Evolutionary conservation across 2,888 invertebrate genomes (phyloP), one percentile per base, ranked within the genome.

Genomic region (Heliconius hortense): DNA sequence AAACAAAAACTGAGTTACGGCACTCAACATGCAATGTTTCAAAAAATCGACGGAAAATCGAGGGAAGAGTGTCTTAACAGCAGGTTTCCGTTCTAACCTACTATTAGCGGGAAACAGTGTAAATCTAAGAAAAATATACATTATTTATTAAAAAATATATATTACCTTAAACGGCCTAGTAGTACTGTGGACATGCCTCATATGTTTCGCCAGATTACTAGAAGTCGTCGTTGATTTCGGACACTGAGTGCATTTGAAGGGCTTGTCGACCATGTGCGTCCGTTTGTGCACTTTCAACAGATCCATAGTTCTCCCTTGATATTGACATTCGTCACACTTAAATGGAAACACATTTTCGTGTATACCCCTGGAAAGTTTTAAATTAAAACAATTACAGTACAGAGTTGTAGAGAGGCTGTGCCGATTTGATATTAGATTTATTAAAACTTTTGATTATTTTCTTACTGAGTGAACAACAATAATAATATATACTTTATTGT

Each of bases 191-290:
- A 93, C 90, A 78, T 92, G 92, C 64, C 91, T 85, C 85, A 93
- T 88, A 74, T 93, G 93, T 80, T 93, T 93, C 7, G 89, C 88
- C 1, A 93, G 84, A 79, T 93, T 93, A 81, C 93, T 93, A 1
- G 92, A 84, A 0, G 93, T 93, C 2, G 91, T 90, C 0, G 91
- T 90, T 0, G 90, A 83, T 77, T 92, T 93, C 0, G 90, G 88
- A 78, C 93, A 93, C 75, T 89, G 89, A 0, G 89, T 80, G 76
- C 93, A 93, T 81, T 91, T 92, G 79, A 85, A 93, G 0, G 93
- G 93, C 79, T 93, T 92, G 74, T 92, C 93, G 0, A 79, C 83
- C 76, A 93, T 70, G 79, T 93, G 93, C 1, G 90, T 85, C 63
- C 93, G 81, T 77, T 91, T 90, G 83, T 93, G 93, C 1, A 93